These are phyloP conservation scores for Boulengeromyrus knoepffleri DNA, from an alignment of 2,113 vertebrate genomes.

Conservation along the genomic window DNA sequence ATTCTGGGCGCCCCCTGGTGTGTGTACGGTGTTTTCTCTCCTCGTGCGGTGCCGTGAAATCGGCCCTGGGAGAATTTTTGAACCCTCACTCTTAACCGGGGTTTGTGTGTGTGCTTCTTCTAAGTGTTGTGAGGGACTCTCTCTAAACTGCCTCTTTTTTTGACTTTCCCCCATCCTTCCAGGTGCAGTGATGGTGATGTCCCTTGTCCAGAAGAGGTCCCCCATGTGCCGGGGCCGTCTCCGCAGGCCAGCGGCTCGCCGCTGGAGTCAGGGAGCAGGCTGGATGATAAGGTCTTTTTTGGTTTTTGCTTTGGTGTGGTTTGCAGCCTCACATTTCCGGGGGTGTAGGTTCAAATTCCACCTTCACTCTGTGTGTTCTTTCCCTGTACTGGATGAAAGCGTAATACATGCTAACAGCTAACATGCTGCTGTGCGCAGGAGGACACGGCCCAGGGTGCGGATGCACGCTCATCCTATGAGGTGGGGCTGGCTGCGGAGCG, in stretches of 20 bases:
- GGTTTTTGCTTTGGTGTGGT: not conserved
- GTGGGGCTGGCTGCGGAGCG: conserved; percentile 48
- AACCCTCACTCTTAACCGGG: not conserved
- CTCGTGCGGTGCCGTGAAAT: not conserved
- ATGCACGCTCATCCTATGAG: conserved; percentile 42
- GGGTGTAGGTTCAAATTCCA: not conserved
- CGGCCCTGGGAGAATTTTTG: not conserved
- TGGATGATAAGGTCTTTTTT: conserved; percentile 42
- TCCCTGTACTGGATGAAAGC: not conserved
- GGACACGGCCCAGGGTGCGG: conserved; percentile 53
- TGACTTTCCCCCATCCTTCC: not conserved
- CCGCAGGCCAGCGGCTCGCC: conserved; percentile 60
- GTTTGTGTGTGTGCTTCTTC: not conserved
- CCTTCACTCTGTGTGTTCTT: not conserved
- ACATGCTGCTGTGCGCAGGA: conserved; percentile 46
- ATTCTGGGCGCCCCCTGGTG: not conserved
- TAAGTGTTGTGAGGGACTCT: not conserved
- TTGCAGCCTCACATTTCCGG: not conserved
- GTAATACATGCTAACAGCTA: not conserved
- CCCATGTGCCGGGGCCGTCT: conserved; percentile 56
- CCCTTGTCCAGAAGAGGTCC: conserved; percentile 77
- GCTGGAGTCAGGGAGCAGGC: conserved; percentile 57
- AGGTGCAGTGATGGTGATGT: conserved; percentile 80
- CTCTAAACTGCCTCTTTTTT: not conserved
- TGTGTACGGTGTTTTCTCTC: not conserved